phyloP scores from a whole-genome alignment of 1,140 invertebrate species.

The Drosophila pruinosa region DNA sequence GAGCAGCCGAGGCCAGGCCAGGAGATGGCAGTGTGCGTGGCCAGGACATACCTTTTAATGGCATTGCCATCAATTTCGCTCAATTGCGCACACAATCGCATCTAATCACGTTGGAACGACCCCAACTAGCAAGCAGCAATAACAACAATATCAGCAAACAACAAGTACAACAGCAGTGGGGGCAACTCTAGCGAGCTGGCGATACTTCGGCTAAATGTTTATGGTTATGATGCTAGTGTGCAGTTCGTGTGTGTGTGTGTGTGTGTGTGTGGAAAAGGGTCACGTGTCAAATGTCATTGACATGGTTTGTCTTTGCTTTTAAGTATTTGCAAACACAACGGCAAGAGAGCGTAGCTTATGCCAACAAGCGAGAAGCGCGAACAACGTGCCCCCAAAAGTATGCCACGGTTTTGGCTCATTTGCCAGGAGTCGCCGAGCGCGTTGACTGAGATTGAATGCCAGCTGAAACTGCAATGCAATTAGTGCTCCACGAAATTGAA shows the following conservation, averaged over 20 bases:
- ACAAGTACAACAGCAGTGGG: slow-evolving; percentile 3
- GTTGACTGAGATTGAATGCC: background rate
- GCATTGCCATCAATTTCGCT: slow-evolving; percentile 80
- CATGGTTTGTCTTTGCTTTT: slow-evolving; percentile 73
- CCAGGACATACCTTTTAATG: slow-evolving; percentile 72
- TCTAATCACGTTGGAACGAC: slow-evolving; percentile 75
- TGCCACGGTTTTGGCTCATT: slow-evolving; percentile 75
- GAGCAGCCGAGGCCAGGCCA: slow-evolving; percentile 4
- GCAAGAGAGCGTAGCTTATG: slow-evolving; percentile 28
- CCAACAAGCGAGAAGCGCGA: slow-evolving; percentile 10
- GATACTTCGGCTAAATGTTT: slow-evolving; percentile 70
- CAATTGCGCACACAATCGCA: slow-evolving; percentile 79
- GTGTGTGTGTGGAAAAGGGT: slow-evolving; percentile 64
- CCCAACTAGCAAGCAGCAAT: slow-evolving; percentile 37
- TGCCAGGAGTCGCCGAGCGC: slow-evolving; percentile 27
- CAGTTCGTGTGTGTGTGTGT: slow-evolving; percentile 13
- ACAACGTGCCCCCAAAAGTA: slow-evolving; percentile 49
- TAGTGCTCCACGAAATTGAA: slow-evolving; percentile 35
- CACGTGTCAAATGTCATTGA: slow-evolving; percentile 81
- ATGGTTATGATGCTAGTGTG: slow-evolving; percentile 63
- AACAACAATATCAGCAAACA: slow-evolving; percentile 37
- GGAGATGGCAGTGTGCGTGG: background rate
- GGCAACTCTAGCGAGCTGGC: slow-evolving; percentile 22
- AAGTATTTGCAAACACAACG: slow-evolving; percentile 65
- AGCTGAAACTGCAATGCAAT: slow-evolving; percentile 49